A percentile compares a stretch with the other conserved stretches of the same genome.
These are phyloP conservation scores for Aphidius ervi DNA, from an alignment of 1,140 invertebrate genomes.

Conservation along the genomic window DNA sequence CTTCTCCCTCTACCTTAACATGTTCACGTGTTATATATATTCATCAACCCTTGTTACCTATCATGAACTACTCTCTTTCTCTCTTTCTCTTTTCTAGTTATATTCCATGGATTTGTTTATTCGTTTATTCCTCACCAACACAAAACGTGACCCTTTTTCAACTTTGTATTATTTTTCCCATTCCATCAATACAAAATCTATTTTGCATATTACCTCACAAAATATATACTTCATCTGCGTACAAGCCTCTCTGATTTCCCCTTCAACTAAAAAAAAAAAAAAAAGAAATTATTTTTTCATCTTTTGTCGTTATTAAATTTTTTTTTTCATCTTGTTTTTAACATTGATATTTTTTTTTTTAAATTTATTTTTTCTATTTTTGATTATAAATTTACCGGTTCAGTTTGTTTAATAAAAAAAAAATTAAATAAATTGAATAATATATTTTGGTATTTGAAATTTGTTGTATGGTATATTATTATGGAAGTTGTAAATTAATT, in stretches of 20 bases:
- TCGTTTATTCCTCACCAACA: constrained; percentile 1
- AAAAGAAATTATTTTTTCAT: neutral
- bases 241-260: constrained; percentile 20
- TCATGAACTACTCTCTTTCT: neutral
- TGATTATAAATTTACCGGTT: neutral
- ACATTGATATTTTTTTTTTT: neutral
- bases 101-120: constrained; percentile 17
- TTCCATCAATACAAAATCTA: constrained; percentile 9
- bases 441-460: too few relatives aligned
- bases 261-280: too few relatives aligned
- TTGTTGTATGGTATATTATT: too few relatives aligned
- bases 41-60: too few relatives aligned
- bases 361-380: neutral
- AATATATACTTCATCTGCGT: constrained; percentile 15
- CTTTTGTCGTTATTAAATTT: constrained; percentile 13
- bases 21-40: constrained; percentile 3
- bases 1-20: constrained; percentile 13
- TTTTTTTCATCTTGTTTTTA: constrained; percentile 10
- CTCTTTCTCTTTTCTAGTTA: constrained; percentile 11
- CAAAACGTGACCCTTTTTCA: neutral
- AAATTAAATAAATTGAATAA: too few relatives aligned
- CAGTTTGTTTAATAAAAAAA: too few relatives aligned
- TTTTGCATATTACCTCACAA: constrained; percentile 29
- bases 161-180: constrained; percentile 3
- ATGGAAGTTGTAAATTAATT: too few relatives aligned